Percentiles rank a stretch among this genome's conserved stretches.
phyloP scores from a whole-genome alignment of 2,113 vertebrate species.

The Notarius quadriscutis region DNA sequence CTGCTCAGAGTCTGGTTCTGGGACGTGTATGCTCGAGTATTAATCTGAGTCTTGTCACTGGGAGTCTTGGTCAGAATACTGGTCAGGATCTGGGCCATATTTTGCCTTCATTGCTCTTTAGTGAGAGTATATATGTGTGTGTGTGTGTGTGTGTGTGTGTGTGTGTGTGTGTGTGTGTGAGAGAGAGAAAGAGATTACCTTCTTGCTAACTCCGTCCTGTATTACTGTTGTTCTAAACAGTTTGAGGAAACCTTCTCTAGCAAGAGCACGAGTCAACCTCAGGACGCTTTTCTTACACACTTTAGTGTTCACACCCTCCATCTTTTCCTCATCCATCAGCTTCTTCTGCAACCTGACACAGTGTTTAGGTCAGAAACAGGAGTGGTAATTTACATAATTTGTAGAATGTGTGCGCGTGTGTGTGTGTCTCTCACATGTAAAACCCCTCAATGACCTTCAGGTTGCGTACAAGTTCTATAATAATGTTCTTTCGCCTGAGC shows the following conservation, averaged over 20 bases:
- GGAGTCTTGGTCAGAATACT: not conserved
- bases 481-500: constrained; percentile 90
- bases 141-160: constrained; percentile 16
- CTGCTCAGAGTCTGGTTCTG: not conserved
- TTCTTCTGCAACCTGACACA: constrained; percentile 87
- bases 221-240: constrained; percentile 87
- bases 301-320: constrained; percentile 82
- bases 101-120: not conserved
- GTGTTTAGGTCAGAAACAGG: not conserved
- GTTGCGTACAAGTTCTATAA: constrained; percentile 85
- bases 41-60: not conserved
- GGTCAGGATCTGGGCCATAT: not conserved
- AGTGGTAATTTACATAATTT: not conserved
- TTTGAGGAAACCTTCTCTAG: constrained; percentile 82
- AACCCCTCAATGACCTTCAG: constrained; percentile 86
- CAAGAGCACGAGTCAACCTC: constrained; percentile 81
- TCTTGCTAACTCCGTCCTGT: constrained; percentile 90
- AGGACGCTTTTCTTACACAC: constrained; percentile 94
- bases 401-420: not conserved
- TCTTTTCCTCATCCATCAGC: constrained; percentile 88
- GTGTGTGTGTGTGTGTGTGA: not conserved
- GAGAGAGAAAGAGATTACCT: constrained; percentile 68
- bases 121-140: not conserved
- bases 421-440: constrained; percentile 79
- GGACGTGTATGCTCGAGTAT: not conserved